Evolutionary conservation across 2,113 vertebrate genomes (phyloP).

Genomic region (Cervus canadensis): DNA sequence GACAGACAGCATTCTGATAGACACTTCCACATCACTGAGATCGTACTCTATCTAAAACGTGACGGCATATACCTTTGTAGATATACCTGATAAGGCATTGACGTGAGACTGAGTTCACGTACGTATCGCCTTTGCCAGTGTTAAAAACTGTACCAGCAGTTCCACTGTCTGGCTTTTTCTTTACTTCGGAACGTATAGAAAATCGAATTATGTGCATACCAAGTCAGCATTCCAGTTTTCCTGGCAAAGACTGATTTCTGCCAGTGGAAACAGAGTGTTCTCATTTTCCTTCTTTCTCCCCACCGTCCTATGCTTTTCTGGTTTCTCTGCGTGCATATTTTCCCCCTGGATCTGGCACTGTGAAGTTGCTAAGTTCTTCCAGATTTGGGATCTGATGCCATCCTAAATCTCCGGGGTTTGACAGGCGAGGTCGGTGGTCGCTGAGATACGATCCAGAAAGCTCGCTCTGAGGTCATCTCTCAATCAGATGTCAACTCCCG

Average conservation of each 20-base stretch:
- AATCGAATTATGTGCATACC: slow-evolving; percentile 32
- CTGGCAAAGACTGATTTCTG: slow-evolving; percentile 15
- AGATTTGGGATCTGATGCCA: neutral
- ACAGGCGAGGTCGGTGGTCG: neutral
- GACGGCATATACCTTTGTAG: neutral
- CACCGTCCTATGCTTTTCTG: neutral
- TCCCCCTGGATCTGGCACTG: neutral
- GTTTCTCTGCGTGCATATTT: neutral
- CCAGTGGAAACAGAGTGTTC: slow-evolving; percentile 45
- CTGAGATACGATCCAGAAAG: neutral
- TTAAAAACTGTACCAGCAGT: neutral
- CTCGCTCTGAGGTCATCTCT: neutral
- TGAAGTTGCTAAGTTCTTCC: slow-evolving; percentile 51
- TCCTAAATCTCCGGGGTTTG: slow-evolving; percentile 27
- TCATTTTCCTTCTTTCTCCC: slow-evolving; percentile 5
- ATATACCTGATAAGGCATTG: neutral
- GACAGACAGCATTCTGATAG: neutral
- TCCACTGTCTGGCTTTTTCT: neutral
- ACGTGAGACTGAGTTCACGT: neutral
- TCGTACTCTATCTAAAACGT: neutral
- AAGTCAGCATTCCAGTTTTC: slow-evolving; percentile 12
- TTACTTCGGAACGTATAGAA: neutral
- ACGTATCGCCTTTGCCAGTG: neutral
- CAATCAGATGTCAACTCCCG: neutral
- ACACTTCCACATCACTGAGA: neutral